phyloP scores from a whole-genome alignment of 2,113 vertebrate species.

The Anser cygnoides region DNA sequence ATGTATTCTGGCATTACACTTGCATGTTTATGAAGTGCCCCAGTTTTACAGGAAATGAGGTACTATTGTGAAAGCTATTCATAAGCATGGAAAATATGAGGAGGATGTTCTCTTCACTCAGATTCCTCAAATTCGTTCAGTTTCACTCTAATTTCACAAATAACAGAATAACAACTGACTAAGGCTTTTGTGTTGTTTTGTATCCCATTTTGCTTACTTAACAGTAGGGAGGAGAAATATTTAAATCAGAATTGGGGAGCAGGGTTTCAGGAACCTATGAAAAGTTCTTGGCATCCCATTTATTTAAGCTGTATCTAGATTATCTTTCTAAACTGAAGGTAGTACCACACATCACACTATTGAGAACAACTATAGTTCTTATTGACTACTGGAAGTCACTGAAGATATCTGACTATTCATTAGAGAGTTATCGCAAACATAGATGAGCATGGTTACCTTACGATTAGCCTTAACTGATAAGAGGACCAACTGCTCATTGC shows the following conservation, averaged over 20 bases:
- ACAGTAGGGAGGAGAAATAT: fast-evolving
- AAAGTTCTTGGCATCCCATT: not conserved
- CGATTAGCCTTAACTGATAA: not conserved
- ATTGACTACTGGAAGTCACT: not conserved
- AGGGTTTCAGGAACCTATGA: not conserved
- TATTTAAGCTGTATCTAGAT: not conserved
- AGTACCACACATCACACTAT: not conserved
- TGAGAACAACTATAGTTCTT: not conserved
- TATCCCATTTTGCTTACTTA: not conserved
- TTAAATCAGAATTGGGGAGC: not conserved
- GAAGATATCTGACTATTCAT: not conserved
- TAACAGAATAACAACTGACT: not conserved
- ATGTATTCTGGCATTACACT: not conserved
- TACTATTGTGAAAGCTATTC: not conserved
- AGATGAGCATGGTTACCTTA: not conserved
- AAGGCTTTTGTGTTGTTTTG: not conserved
- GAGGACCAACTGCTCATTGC: not conserved
- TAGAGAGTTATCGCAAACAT: not conserved
- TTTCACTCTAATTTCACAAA: not conserved
- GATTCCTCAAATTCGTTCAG: not conserved
- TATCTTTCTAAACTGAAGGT: not conserved
- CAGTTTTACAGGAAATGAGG: not conserved
- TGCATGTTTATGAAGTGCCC: not conserved
- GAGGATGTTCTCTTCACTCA: not conserved
- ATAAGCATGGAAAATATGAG: not conserved